These are phyloP conservation scores for Aelia acuminata DNA, from an alignment of 2,888 invertebrate species.

Conservation along the genomic window DNA sequence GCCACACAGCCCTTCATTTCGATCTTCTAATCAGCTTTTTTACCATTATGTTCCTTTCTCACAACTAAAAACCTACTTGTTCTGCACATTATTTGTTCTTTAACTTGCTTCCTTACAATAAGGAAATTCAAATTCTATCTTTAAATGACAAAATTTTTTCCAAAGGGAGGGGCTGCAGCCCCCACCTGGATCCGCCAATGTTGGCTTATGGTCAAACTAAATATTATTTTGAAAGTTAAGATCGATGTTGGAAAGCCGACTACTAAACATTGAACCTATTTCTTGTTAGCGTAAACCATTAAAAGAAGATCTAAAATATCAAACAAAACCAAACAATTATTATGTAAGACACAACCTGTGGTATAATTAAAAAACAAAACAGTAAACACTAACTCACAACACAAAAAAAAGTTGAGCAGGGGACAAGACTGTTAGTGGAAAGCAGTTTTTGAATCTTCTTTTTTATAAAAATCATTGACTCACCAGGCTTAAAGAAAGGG, in stretches of 20 bases:
- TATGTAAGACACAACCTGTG: constrained; percentile 49
- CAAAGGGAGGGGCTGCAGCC: no score
- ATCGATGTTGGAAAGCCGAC: not conserved
- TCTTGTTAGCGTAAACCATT: not conserved
- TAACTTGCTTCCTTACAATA: no score
- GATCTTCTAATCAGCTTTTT: no score
- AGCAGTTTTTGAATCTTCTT: constrained; percentile 40
- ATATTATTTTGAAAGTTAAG: not conserved
- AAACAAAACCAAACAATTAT: constrained; percentile 13
- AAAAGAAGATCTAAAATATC: not conserved
- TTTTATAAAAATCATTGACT: constrained; percentile 66
- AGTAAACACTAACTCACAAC: constrained; percentile 55
- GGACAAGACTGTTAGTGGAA: constrained; percentile 59
- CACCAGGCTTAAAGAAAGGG: constrained; percentile 67
- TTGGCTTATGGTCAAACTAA: not conserved
- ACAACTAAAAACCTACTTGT: no score
- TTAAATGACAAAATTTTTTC: no score
- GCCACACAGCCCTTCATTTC: no score
- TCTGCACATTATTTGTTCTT: no score
- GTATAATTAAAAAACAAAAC: constrained; percentile 48
- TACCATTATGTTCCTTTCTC: no score
- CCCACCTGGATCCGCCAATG: no score
- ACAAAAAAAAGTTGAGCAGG: constrained; percentile 49
- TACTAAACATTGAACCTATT: not conserved
- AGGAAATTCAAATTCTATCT: no score